Evolutionary conservation across 2,113 vertebrate genomes (phyloP).

Genomic region (Melospiza georgiana): DNA sequence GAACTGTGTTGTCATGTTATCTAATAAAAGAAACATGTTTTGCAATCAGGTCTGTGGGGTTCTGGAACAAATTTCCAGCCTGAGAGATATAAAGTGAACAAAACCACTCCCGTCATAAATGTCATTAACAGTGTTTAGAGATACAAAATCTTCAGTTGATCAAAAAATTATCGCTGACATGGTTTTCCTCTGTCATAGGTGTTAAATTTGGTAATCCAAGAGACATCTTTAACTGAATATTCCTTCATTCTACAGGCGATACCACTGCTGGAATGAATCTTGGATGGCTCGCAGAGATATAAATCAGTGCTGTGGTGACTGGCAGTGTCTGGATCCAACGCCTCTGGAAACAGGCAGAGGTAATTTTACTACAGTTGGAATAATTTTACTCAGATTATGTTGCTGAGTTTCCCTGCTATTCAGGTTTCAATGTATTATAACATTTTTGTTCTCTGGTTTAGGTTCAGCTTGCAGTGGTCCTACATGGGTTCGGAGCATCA

Average conservation of each 20-base stretch:
- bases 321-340: slow-evolving; percentile 65
- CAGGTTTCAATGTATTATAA: not conserved
- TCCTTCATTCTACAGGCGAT: slow-evolving; percentile 4
- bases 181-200: not conserved
- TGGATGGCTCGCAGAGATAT: slow-evolving; percentile 59
- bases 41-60: not conserved
- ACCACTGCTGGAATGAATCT: slow-evolving; percentile 62
- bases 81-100: not conserved
- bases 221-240: not conserved
- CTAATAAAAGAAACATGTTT: not conserved
- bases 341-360: slow-evolving; percentile 56
- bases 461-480: slow-evolving; percentile 63
- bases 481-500: slow-evolving; percentile 68
- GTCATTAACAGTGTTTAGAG: not conserved
- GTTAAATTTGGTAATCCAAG: not conserved
- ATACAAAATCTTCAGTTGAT: not conserved
- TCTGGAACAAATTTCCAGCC: not conserved
- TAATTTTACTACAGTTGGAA: not conserved
- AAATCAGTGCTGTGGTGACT: slow-evolving; percentile 54
- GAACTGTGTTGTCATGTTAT: not conserved
- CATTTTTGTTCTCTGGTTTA: not conserved
- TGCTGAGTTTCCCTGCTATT: not conserved
- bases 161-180: not conserved
- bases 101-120: not conserved
- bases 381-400: not conserved